These are phyloP conservation scores for Callimorpha dominula DNA, from an alignment of 2,888 invertebrate genomes.

Conservation along the genomic window DNA sequence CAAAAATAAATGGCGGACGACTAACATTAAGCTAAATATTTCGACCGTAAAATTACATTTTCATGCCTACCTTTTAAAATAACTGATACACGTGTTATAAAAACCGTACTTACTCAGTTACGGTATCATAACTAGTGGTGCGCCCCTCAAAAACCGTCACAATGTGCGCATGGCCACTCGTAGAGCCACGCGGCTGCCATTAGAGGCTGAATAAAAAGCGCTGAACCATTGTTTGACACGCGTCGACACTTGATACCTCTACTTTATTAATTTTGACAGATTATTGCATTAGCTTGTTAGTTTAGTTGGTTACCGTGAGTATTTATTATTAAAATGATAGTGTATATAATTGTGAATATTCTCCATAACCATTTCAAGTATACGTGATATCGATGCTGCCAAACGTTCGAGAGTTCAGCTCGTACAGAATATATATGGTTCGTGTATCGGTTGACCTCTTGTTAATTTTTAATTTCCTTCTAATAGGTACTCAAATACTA, in stretches of 20 bases:
- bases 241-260: constrained; percentile 77
- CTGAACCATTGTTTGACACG: constrained; percentile 63
- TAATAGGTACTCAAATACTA: too few species aligned
- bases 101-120: constrained; percentile 39
- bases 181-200: constrained; percentile 76
- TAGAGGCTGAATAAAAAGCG: constrained; percentile 70
- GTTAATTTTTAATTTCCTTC: too few species aligned
- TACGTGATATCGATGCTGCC: neutral
- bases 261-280: constrained; percentile 79
- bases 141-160: constrained; percentile 45
- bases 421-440: neutral
- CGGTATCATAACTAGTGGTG: constrained; percentile 50
- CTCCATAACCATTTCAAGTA: neutral
- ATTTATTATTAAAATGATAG: neutral
- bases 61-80: constrained; percentile 24
- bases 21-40: neutral
- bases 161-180: constrained; percentile 63
- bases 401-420: neutral
- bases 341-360: neutral
- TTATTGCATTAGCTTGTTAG: constrained; percentile 74
- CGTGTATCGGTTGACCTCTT: too few species aligned
- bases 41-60: constrained; percentile 26
- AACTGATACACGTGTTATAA: constrained; percentile 44
- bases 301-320: constrained; percentile 57
- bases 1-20: neutral